phyloP scores from a whole-genome alignment of 2,113 vertebrate species.

The Pungitius pungitius region DNA sequence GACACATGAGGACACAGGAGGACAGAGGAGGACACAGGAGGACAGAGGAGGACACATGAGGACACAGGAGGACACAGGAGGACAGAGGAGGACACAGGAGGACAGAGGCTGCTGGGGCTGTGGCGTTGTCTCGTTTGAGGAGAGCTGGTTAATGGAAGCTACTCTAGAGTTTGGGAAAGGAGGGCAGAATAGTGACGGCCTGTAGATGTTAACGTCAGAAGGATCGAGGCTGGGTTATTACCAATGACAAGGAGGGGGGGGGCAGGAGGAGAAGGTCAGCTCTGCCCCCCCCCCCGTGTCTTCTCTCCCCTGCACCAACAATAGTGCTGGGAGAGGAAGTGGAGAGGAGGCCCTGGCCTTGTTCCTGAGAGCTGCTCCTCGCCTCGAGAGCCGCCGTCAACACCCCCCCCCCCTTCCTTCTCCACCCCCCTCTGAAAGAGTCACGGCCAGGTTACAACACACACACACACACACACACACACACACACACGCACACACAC shows the following conservation, averaged over 20 bases:
- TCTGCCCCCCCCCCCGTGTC: not conserved
- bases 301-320: slow-evolving; percentile 38
- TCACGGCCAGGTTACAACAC: slow-evolving; percentile 42
- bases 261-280: not conserved
- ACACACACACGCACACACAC: not conserved
- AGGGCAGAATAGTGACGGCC: too few relatives aligned
- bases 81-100: too few relatives aligned
- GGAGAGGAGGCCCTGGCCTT: slow-evolving; percentile 57
- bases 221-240: too few relatives aligned
- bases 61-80: too few relatives aligned
- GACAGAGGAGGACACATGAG: too few relatives aligned
- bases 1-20: not conserved
- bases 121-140: too few relatives aligned
- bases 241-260: too few relatives aligned
- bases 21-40: too few relatives aligned
- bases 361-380: slow-evolving; percentile 45
- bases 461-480: slow-evolving; percentile 3
- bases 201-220: too few relatives aligned
- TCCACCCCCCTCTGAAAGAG: slow-evolving; percentile 29
- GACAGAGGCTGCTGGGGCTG: too few relatives aligned
- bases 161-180: too few relatives aligned
- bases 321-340: slow-evolving; percentile 66
- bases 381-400: slow-evolving; percentile 42
- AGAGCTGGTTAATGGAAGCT: too few relatives aligned
- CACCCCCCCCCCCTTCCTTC: slow-evolving; percentile 19